A percentile compares a stretch with the other conserved stretches of the same genome.
phyloP scores from a whole-genome alignment of 2,113 vertebrate genomes.

The Telmatochromis brachygnathus region DNA sequence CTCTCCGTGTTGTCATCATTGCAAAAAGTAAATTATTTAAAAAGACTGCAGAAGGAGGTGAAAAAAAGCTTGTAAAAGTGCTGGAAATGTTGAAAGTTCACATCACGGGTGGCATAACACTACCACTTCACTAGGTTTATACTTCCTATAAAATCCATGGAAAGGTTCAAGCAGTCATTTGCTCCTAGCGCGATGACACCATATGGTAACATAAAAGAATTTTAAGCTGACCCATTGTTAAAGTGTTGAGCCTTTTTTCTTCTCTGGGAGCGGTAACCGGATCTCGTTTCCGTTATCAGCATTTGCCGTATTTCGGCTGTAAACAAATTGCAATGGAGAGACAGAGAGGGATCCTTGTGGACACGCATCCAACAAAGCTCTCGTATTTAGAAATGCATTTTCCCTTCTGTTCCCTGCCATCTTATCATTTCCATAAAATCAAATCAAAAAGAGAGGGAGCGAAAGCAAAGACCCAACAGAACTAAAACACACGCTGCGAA shows the following conservation, averaged over 20 bases:
- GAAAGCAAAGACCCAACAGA: constrained; percentile 45
- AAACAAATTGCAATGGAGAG: neutral
- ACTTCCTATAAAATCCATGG: neutral
- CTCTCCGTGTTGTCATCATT: neutral
- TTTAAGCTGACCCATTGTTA: neutral
- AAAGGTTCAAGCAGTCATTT: neutral
- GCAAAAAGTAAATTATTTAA: neutral
- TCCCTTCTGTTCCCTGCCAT: neutral
- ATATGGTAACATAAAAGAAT: neutral
- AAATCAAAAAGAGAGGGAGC: constrained; percentile 75
- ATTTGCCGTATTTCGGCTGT: neutral
- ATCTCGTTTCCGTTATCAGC: neutral
- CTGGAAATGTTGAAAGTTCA: neutral
- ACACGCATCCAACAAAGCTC: neutral
- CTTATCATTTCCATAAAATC: constrained; percentile 70
- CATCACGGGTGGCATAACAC: neutral
- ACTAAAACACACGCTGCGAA: neutral
- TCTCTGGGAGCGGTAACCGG: neutral
- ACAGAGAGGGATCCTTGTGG: neutral
- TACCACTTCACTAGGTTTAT: neutral
- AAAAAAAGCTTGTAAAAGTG: neutral
- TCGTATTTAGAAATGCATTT: neutral
- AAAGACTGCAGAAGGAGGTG: neutral
- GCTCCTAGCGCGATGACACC: neutral
- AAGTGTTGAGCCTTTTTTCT: neutral